Evolutionary conservation across 2,888 invertebrate species (phyloP).

Genomic region (Drosophila basisetae): DNA sequence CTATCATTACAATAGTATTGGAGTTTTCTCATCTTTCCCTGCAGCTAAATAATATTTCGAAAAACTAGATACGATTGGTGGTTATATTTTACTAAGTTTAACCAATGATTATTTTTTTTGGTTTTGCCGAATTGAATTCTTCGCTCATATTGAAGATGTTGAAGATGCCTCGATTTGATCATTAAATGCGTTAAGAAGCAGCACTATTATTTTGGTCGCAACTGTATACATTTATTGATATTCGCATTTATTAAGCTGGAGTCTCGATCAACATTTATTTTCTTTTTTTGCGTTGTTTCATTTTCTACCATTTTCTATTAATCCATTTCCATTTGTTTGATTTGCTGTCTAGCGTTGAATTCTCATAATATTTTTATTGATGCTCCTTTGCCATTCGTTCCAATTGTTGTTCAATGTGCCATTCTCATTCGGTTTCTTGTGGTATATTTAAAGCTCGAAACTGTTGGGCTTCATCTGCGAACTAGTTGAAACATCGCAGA

Average conservation of each 20-base stretch:
- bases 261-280: neutral
- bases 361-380: neutral
- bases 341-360: too few species aligned
- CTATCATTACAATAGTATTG: too few species aligned
- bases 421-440: neutral
- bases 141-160: neutral
- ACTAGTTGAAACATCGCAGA: constrained; percentile 97
- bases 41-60: too few species aligned
- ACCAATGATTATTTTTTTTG: neutral
- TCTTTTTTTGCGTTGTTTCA: too few species aligned
- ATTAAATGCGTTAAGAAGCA: too few species aligned
- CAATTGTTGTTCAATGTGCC: neutral
- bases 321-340: too few species aligned
- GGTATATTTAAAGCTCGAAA: constrained; percentile 90
- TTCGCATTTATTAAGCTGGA: neutral
- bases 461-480: constrained; percentile 98
- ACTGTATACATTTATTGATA: neutral
- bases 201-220: neutral
- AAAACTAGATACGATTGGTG: too few species aligned
- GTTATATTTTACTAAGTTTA: neutral
- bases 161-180: neutral
- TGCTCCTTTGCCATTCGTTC: neutral
- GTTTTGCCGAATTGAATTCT: neutral
- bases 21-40: too few species aligned
- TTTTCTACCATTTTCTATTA: too few species aligned